Base-by-base conservation (phyloP, 2,888 invertebrate species). In the Diogma glabrata region DNA sequence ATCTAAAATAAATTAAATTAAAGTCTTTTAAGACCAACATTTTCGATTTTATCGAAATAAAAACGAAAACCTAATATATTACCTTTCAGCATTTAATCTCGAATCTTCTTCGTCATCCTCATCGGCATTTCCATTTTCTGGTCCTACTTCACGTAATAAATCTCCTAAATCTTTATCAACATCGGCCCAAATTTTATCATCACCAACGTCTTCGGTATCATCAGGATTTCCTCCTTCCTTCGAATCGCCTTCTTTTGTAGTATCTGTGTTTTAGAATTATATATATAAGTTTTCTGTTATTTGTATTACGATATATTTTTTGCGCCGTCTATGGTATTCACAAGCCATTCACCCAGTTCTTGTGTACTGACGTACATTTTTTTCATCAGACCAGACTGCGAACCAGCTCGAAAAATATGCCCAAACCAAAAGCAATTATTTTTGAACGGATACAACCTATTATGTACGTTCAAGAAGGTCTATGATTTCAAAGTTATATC, bases 141-240 rank as follows among this genome's bases (percentile, higher is more conserved):
- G 72, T 56, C 80, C 82, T 23, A 78, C 81, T 63, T 81, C 82
- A 12, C 83, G 77, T 28, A 87, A 69, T 50, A 87, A 72, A 61
- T 86, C 86, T 5, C 86, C 85, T 54, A 87, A 74, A 65, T 86
- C 86, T 63, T 87, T 87, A 64, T 87, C 86, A 24, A 87, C 85
- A 65, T 86, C 86, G 22, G 83, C 85, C 87, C 87, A 87, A 51
- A 84, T 62, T 61, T 85, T 84, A 59, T 84, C 84, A 58, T 82
- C 81, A 53, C 71, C 77, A 24, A 72, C 68, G 30, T 73, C 79
- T 22, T 71, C 72, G n/a, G 69, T 72, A 22, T 66, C 66, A n/a
- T 58, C 54, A 26, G 62, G 16, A 36, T 12, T 14, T n/a, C n/a
- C n/a, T 8, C n/a, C 66, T 14, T 58, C 54, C 24, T 62, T 14